Base-by-base conservation (phyloP, 2,888 invertebrate species). In the Matsumyia berberina region DNA sequence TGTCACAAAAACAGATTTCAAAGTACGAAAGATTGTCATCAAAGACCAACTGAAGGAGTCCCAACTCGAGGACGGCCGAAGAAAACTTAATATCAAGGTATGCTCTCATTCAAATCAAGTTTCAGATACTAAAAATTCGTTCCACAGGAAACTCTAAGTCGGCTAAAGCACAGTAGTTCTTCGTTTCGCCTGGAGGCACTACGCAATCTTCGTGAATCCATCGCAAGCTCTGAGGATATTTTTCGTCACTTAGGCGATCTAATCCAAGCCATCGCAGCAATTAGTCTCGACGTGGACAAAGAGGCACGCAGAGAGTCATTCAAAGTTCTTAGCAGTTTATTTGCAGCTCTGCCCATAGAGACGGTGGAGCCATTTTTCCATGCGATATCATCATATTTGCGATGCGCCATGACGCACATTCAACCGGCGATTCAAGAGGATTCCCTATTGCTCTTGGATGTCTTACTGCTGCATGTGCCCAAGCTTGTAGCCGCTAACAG, bases 341-440 rank as follows among this genome's bases (percentile, higher is more conserved):
- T 91, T 24, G 88, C 88, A 1, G 86, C 88, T 0, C 74, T 90
- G 2, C 81, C 88, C 1, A 7, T 81, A 0, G 86, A 88, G 8
- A 85, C 89, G 0, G 78, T 90, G 0, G 87, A 88, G 44, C 96
- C 97, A 8, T 97, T 96, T 90, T 96, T 96, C 89, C 94, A 95
- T 82, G 93, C 96, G 5, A 92, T 98, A 79, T 94, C 95, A 17
- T 95, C 96, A 0, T 96, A 97, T 90, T 91, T 98, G 55, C 94
- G 95, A 66, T 97, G 97, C 92, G 96, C 97, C 0, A 97, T 98
- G 96, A 97, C 97, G 0, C 96, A 98, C 88, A 96, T 98, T 78
- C 94, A 96, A 89, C 93, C 93, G 9, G 93, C 93, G 60, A 95
- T 98, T 83, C 96, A 97, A 89, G 95, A 96, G 89, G 97, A 97